phyloP scores from a whole-genome alignment of 2,888 invertebrate genomes.

The Pomacea canaliculata region DNA sequence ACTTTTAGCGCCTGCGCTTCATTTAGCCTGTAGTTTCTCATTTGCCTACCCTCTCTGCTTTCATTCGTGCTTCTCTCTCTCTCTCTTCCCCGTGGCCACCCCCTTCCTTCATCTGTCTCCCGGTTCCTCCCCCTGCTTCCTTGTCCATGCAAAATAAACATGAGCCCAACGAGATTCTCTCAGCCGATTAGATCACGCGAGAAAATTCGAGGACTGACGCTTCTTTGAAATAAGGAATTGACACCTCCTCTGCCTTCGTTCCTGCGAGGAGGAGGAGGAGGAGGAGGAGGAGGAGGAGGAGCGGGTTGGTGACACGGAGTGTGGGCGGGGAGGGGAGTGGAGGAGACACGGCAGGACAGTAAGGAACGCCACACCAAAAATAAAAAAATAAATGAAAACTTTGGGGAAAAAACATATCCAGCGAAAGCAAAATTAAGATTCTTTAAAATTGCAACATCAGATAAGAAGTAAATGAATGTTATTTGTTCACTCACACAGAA shows the following conservation, averaged over 20 bases:
- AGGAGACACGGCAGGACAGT: background rate
- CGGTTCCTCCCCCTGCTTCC: background rate
- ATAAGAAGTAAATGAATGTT: no score
- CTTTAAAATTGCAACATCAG: no score
- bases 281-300: background rate
- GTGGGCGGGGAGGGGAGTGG: background rate
- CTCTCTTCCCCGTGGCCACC: background rate
- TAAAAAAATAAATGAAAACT: no score
- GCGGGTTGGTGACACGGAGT: background rate
- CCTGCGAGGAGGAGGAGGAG: background rate
- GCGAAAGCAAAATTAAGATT: no score
- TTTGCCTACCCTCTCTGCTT: background rate
- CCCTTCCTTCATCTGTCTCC: background rate
- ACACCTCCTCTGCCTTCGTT: background rate
- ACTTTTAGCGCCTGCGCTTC: background rate
- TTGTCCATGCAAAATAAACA: constrained; percentile 1
- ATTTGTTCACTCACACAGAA: no score
- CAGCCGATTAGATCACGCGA: no score
- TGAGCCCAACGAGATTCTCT: no score
- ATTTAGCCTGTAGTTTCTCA: background rate
- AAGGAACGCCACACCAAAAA: background rate
- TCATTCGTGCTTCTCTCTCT: background rate
- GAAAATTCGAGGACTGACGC: background rate
- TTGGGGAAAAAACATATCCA: no score
- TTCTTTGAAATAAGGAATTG: background rate